Evolutionary conservation across 2,888 invertebrate genomes (phyloP), one percentile per base, ranked within the genome.

Genomic region (Operophtera brumata): DNA sequence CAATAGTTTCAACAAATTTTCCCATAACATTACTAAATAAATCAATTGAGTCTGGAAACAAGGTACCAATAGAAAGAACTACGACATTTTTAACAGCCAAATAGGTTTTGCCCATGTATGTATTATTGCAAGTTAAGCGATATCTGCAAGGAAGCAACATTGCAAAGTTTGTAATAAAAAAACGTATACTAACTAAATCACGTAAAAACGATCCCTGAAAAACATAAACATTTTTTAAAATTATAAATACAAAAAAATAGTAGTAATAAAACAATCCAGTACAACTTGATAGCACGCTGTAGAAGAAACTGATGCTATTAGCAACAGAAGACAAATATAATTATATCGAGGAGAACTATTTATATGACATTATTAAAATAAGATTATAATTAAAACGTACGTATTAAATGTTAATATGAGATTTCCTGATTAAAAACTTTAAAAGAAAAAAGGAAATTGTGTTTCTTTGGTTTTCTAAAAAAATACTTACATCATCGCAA

Each of bases 101-200:
- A 56, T 12, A 48, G 11, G 9, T 43, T 53, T 47, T 28, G 6
- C 42, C 20, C 28, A 40, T 9, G 11, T 12, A 37, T 39, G n/a
- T 28, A 37, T 39, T 45, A 20, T 46, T 45, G 36, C 41, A 46
- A 37, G 37, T n/a, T 30, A 45, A 46, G 43, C 39, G 60, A 66
- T 53, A 73, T 61, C 66, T 62, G 67, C 70, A 56, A 53, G 20
- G 13, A 77, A 75, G 75, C 69, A 62, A 64, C 51, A 57, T 52
- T 49, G 52, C 45, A 47, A 46, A 45, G 40, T 46, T 34, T 42
- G 32, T 36, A 57, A 65, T 62, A 58, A 51, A 62, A 59, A 57
- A 65, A 65, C n/a, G 68, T 54, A 75, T 78, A 85, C 84, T 83
- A 81, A 86, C 84, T 73, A 75, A 78, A 54, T 66, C 72, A 35